Base-by-base conservation (phyloP, 2,797 vertebrate species). In the Rallus crepitans region DNA sequence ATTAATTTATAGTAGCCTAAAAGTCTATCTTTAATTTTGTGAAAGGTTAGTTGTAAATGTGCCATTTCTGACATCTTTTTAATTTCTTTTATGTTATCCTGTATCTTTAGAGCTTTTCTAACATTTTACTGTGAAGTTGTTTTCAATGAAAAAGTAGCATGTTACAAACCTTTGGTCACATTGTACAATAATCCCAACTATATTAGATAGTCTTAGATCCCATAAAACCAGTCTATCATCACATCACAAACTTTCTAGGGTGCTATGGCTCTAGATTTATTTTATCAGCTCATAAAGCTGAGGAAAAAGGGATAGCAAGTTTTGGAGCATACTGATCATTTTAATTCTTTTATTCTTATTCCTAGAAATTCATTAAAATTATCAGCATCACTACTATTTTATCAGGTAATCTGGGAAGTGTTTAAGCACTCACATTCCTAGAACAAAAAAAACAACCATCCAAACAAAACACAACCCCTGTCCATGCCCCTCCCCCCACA, bases 251-350 rank as follows among this genome's bases (percentile, higher is more conserved):
- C 1, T 59, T 77, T 31, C 33, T 63, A 33, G 7, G 14, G 7
- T 60, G 8, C 30, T 87, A 15, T 11, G 39, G 37, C 3, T 6
- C 11, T 30, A 56, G 15, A 52, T 78, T 42, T 63, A 33, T 70
- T 73, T 45, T 31, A 63, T 24, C 18, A 37, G 10, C 23, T 83
- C 7, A 61, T 37, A 80, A 70, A 73, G 6, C 4, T 59, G 35
- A 8, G 35, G 9, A 72, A 59, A 60, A 79, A 79, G 64, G 0
- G 3, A 48, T 10, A 6, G 1, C 3, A 70, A 35, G 3, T 4
- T 55, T 81, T 81, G 15, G 8, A 25, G 33, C 3, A 57, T 4
- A 45, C 2, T 13, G 52, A 25, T 0, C 1, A 15, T 50, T 83
- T 65, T 61, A 53, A 48, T 65, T n/a, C 7, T 56, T 52, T 11